These are phyloP conservation scores for Pangasius larnaudii DNA, from an alignment of 2,797 vertebrate species.

Conservation along the genomic window DNA sequence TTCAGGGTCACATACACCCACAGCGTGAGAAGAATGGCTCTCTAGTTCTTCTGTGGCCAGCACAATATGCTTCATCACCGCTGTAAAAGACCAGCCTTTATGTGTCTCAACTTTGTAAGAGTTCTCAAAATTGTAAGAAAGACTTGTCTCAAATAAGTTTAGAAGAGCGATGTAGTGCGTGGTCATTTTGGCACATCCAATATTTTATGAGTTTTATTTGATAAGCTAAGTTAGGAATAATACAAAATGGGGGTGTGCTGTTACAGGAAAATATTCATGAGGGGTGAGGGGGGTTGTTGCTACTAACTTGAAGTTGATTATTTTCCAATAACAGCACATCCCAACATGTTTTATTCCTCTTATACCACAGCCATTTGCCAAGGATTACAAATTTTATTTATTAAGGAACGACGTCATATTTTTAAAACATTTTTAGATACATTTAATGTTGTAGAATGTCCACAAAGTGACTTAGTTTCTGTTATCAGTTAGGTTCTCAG, in stretches of 20 bases:
- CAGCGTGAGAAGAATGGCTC: constrained; percentile 47
- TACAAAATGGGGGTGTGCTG: neutral
- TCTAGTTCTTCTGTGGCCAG: constrained; percentile 28
- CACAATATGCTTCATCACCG: constrained; percentile 23
- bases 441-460: neutral
- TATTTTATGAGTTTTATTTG: neutral
- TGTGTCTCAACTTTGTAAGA: constrained; percentile 6
- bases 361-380: neutral
- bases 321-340: neutral
- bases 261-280: neutral
- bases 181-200: neutral
- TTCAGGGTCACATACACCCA: constrained; percentile 54
- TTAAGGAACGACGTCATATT: neutral
- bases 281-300: too few relatives aligned
- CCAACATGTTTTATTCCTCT: neutral
- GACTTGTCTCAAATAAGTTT: neutral
- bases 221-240: neutral
- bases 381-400: neutral
- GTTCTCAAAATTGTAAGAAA: neutral
- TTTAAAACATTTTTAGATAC: neutral
- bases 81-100: neutral
- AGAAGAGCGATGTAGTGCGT: too few relatives aligned
- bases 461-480: neutral
- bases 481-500: neutral
- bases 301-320: neutral